A percentile compares a stretch with the other conserved stretches of the same genome.
These are phyloP conservation scores for Scolopax rusticola DNA, from an alignment of 2,797 vertebrate species.

Conservation along the genomic window DNA sequence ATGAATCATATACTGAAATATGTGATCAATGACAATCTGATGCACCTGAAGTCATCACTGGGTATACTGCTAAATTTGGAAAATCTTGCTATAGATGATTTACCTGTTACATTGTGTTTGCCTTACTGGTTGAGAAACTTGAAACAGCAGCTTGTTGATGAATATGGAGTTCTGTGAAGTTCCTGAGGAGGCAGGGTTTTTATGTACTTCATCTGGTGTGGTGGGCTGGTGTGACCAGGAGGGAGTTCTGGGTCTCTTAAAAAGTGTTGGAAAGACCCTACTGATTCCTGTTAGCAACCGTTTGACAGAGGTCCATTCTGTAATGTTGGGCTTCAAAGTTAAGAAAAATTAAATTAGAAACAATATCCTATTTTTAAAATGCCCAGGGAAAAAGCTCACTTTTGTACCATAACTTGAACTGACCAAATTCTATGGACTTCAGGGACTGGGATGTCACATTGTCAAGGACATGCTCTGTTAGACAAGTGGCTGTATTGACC, in stretches of 20 bases:
- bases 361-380: background rate
- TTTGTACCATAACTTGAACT: background rate
- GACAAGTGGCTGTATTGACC: background rate
- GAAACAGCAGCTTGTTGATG: background rate
- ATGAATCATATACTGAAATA: background rate
- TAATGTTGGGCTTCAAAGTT: background rate
- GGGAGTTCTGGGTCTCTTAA: background rate
- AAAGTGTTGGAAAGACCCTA: background rate
- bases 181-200: background rate
- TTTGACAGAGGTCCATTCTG: background rate
- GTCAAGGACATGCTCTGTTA: background rate
- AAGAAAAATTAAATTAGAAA: background rate
- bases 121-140: background rate
- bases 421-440: background rate
- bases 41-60: background rate
- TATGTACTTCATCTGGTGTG: fast-evolving
- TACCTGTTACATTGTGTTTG: background rate
- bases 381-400: background rate
- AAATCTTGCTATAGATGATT: background rate
- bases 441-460: background rate
- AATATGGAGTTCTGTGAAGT: background rate
- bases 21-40: background rate
- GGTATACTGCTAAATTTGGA: background rate
- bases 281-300: background rate
- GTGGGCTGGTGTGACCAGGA: background rate